Conservation (phyloP, 1,140 invertebrate species). For the Nephila pilipes region DNA sequence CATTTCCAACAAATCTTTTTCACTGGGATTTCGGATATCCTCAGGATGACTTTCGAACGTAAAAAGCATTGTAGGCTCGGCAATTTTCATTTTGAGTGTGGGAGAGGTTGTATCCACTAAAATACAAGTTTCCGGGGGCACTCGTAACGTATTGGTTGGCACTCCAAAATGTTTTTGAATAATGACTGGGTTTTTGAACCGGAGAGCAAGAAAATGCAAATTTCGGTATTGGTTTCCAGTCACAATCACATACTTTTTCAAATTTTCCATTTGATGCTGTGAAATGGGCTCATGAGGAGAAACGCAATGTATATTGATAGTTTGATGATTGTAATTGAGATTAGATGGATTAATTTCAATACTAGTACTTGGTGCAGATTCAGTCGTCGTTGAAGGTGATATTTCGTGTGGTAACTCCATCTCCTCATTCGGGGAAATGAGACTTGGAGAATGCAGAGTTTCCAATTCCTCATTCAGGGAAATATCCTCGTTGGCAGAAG, state of each 20-base stretch:
- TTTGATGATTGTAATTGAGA: background rate
- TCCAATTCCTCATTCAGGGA: too few species aligned
- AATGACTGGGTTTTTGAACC: conserved; percentile 6
- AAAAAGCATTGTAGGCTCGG: background rate
- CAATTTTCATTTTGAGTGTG: background rate
- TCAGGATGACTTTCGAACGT: background rate
- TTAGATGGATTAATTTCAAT: background rate
- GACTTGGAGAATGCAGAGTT: background rate
- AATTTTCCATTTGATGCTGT: background rate
- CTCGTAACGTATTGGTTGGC: too few species aligned
- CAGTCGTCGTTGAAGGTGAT: background rate
- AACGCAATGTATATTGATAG: background rate
- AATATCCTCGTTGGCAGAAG: too few species aligned
- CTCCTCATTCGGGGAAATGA: background rate
- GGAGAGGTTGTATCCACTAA: background rate
- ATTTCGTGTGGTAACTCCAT: background rate
- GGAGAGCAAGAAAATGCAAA: background rate
- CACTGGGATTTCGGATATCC: background rate
- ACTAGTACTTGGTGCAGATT: background rate
- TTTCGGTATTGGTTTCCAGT: background rate
- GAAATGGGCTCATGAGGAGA: background rate
- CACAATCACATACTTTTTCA: background rate
- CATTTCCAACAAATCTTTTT: background rate
- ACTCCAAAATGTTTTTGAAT: background rate
- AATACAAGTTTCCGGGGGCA: background rate